phyloP scores from a whole-genome alignment of 1,140 invertebrate genomes.

The Halictus rubicundus region DNA sequence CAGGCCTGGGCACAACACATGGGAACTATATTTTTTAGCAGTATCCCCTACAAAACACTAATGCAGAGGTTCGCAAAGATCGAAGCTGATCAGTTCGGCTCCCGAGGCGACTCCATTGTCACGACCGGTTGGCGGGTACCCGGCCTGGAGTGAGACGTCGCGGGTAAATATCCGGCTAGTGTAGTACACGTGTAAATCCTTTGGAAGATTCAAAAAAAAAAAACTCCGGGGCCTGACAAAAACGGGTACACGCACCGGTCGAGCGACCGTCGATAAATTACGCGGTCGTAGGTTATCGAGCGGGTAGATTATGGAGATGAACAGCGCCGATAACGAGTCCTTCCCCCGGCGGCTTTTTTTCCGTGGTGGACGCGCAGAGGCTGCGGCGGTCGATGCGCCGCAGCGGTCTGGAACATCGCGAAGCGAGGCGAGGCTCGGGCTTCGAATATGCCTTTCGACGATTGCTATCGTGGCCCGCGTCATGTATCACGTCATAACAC shows the following conservation, averaged over 20 bases:
- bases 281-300: slow-evolving; percentile 60
- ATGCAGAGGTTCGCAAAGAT: not conserved
- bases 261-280: slow-evolving; percentile 56
- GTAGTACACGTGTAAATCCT: slow-evolving; percentile 12
- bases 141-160: slow-evolving; percentile 15
- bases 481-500: slow-evolving; percentile 67
- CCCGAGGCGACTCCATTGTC: too few relatives aligned
- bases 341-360: slow-evolving; percentile 20
- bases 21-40: too few relatives aligned
- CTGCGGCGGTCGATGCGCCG: not conserved
- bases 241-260: slow-evolving; percentile 5
- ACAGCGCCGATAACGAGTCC: slow-evolving; percentile 50
- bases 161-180: not conserved
- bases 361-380: too few relatives aligned
- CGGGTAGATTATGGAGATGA: slow-evolving; percentile 52
- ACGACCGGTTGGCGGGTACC: too few relatives aligned
- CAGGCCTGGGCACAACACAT: too few relatives aligned
- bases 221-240: not conserved
- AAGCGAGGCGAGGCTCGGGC: not conserved
- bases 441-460: slow-evolving; percentile 57
- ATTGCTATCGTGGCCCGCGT: slow-evolving; percentile 61
- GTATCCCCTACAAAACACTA: too few relatives aligned
- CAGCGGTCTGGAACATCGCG: slow-evolving; percentile 28
- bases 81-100: too few relatives aligned
- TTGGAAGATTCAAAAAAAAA: not conserved